Evolutionary conservation across 2,113 vertebrate genomes (phyloP), one percentile per base, ranked within the genome.

Genomic region (Neogale vison): DNA sequence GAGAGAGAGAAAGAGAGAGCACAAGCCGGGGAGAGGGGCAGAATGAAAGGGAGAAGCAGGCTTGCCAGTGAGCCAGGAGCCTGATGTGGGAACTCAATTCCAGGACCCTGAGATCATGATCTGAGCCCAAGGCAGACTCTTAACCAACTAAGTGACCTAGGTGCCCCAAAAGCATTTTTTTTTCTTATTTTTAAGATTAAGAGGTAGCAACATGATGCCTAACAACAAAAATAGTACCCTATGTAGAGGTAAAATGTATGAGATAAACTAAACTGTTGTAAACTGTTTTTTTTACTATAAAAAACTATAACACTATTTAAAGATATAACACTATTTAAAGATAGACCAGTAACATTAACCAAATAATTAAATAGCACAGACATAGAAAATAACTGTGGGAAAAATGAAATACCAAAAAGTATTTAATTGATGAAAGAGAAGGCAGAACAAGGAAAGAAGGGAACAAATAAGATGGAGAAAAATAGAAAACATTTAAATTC

Each of bases 301-400:
- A 85, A n/a, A n/a, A n/a, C n/a, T 18, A 52, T 81, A 86, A 61
- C 45, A 55, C 55, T 95, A 76, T 34, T 83, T n/a, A 90, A 96
- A 95, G 11, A 71, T 18, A 52, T 81, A 86, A 61, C 45, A 55
- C 55, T 95, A 76, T 34, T 83, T n/a, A 90, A 96, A 95, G 11
- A 71, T 26, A n/a, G 14, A 55, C n/a, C 85, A 92, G 31, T 12
- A 71, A 82, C 20, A 52, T 57, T 24, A 63, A 74, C 17, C 20
- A 72, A 69, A 55, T 91, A 39, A 39, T 85, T 90, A 65, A 94
- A 93, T 55, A 34, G n/a, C 83, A 81, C 6, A 63, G 21, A 55
- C 5, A 83, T 1, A 57, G 26, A 31, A 65, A 89, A 61, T 63
- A 77, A 69, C 10, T 39, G 24, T 87, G 13, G 26, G 3, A 36